Percentiles rank a stretch among this genome's conserved stretches.
phyloP scores from a whole-genome alignment of 2,888 invertebrate species.

The Gryllus longicercus region DNA sequence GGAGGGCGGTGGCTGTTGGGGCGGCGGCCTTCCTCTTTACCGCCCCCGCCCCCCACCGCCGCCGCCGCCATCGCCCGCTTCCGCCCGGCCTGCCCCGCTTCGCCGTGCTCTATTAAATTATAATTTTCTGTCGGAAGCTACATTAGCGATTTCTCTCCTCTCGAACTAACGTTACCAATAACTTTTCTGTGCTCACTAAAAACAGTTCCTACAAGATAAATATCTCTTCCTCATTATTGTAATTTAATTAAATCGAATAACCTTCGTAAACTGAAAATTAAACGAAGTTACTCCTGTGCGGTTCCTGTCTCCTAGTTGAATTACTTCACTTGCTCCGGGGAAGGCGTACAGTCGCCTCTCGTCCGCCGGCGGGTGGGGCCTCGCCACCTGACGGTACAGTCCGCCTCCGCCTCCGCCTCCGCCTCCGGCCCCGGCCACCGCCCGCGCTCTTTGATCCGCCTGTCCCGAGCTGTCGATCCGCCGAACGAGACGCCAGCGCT shows the following conservation, averaged over 20 bases:
- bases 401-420: too few relatives aligned
- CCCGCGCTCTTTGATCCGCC: too few relatives aligned
- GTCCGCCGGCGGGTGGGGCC: background rate
- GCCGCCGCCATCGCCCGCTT: slow-evolving; percentile 21
- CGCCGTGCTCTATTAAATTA: slow-evolving; percentile 36
- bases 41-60: background rate
- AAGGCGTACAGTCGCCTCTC: background rate
- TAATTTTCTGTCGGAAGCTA: slow-evolving; percentile 36
- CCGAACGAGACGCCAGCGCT: too few relatives aligned
- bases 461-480: too few relatives aligned
- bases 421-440: too few relatives aligned
- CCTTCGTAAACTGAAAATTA: slow-evolving; percentile 35
- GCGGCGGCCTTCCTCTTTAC: background rate
- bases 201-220: slow-evolving; percentile 35
- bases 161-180: slow-evolving; percentile 33
- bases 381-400: background rate
- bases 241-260: slow-evolving; percentile 38
- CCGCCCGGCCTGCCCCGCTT: background rate
- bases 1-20: background rate
- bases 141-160: slow-evolving; percentile 35
- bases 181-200: slow-evolving; percentile 35
- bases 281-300: slow-evolving; percentile 36
- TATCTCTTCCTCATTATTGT: slow-evolving; percentile 39
- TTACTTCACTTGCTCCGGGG: slow-evolving; percentile 18
- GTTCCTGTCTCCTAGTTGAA: slow-evolving; percentile 33